phyloP scores from a whole-genome alignment of 2,113 vertebrate species.

The Salvelinus alpinus region DNA sequence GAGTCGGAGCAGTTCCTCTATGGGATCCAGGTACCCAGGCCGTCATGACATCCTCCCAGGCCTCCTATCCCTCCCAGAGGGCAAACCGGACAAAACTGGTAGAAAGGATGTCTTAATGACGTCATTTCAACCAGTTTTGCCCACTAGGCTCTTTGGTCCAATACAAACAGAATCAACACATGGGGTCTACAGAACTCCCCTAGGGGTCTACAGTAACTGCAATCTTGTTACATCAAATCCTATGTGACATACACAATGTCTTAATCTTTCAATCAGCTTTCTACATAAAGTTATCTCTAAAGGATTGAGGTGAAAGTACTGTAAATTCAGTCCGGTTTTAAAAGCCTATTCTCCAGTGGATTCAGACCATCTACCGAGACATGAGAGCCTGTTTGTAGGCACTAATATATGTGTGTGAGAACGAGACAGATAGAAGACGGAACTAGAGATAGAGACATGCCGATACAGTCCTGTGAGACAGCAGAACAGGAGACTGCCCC shows the following conservation, averaged over 20 bases:
- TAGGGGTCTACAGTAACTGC: background rate
- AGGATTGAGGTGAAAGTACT: conserved; percentile 54
- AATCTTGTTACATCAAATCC: conserved; percentile 43
- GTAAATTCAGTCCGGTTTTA: conserved; percentile 51
- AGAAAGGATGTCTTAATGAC: too few relatives aligned
- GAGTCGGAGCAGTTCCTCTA: conserved; percentile 97
- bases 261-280: conserved; percentile 53
- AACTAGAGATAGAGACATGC: background rate
- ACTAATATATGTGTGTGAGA: background rate
- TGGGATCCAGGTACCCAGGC: conserved; percentile 87
- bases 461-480: background rate
- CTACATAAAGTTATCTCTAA: conserved; percentile 41
- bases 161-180: background rate
- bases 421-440: background rate
- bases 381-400: too few relatives aligned
- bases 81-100: too few relatives aligned
- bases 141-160: background rate
- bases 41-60: background rate
- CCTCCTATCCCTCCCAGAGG: background rate
- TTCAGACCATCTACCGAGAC: conserved; percentile 36
- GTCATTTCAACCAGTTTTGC: too few relatives aligned
- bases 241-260: conserved; percentile 30
- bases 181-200: background rate
- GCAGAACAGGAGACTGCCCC: background rate
- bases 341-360: conserved; percentile 48